Conservation (phyloP, 2,888 invertebrate species). For the Rhodophaea formosa region DNA sequence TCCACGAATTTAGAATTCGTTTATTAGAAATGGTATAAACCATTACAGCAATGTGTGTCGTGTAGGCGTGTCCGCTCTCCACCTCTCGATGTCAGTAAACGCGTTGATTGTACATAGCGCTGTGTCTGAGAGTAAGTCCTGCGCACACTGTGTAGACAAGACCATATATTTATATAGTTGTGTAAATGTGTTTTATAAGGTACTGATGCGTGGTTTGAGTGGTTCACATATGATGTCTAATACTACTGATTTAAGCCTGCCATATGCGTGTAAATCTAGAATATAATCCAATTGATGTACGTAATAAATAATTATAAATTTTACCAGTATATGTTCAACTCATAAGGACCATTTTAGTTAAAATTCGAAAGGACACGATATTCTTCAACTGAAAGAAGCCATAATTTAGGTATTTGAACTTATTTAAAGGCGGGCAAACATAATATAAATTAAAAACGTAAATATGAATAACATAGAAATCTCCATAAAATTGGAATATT, state of each 20-base stretch:
- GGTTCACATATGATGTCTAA: slow-evolving; percentile 2
- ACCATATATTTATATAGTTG: slow-evolving; percentile 14
- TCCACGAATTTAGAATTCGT: slow-evolving; percentile 4
- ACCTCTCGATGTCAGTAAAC: slow-evolving; percentile 5
- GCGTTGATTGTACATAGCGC: slow-evolving; percentile 15
- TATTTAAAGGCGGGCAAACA: too few relatives aligned
- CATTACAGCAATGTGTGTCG: background rate
- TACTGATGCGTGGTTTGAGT: slow-evolving; percentile 2
- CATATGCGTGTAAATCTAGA: background rate
- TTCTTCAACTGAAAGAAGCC: too few relatives aligned
- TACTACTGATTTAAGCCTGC: background rate
- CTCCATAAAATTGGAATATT: too few relatives aligned
- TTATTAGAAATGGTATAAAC: slow-evolving; percentile 3
- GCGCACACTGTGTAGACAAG: slow-evolving; percentile 14
- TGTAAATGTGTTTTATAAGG: slow-evolving; percentile 13
- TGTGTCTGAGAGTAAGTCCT: slow-evolving; percentile 4
- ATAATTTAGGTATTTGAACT: too few relatives aligned
- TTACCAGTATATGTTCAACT: too few relatives aligned
- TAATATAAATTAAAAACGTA: too few relatives aligned
- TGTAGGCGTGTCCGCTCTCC: background rate
- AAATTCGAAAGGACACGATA: too few relatives aligned
- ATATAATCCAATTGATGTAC: background rate
- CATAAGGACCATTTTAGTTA: too few relatives aligned
- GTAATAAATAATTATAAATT: too few relatives aligned
- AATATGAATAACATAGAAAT: too few relatives aligned